A percentile compares a stretch with the other conserved stretches of the same genome.
phyloP scores from a whole-genome alignment of 2,113 vertebrate species.

The Tapirus terrestris region DNA sequence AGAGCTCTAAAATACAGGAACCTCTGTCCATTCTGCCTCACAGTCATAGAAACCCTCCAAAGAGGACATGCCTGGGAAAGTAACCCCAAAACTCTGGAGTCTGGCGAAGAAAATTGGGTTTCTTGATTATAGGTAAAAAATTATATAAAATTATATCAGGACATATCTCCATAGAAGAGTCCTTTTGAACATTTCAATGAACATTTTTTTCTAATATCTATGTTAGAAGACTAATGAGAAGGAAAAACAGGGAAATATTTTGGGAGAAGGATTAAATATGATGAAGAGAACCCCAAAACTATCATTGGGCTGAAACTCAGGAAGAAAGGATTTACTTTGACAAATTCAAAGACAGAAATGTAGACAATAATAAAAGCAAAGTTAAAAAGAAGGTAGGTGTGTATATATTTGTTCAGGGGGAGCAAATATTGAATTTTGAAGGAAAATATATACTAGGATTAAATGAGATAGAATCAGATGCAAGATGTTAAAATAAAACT shows the following conservation, averaged over 20 bases:
- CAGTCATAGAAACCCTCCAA: not conserved
- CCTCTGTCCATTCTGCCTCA: not conserved
- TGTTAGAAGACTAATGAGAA: not conserved
- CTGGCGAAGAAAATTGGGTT: not conserved
- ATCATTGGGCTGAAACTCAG: not conserved
- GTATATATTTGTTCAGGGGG: not conserved
- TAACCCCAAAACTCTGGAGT: not conserved
- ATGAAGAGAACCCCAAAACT: not conserved
- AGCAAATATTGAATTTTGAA: not conserved
- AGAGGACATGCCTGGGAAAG: not conserved
- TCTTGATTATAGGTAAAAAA: not conserved
- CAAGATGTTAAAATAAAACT: conserved; percentile 41
- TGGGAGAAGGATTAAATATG: not conserved
- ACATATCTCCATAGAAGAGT: not conserved
- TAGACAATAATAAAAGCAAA: not conserved
- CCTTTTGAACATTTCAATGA: not conserved
- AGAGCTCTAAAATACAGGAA: not conserved
- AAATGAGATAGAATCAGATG: conserved; percentile 48
- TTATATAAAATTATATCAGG: not conserved
- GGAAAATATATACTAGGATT: not conserved
- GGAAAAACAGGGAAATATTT: conserved; percentile 27
- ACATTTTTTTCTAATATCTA: not conserved
- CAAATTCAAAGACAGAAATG: not conserved
- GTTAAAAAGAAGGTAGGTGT: not conserved
- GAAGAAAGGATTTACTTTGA: not conserved